Evolutionary conservation across 2,797 vertebrate species (phyloP).

Genomic region (Clamator glandarius): DNA sequence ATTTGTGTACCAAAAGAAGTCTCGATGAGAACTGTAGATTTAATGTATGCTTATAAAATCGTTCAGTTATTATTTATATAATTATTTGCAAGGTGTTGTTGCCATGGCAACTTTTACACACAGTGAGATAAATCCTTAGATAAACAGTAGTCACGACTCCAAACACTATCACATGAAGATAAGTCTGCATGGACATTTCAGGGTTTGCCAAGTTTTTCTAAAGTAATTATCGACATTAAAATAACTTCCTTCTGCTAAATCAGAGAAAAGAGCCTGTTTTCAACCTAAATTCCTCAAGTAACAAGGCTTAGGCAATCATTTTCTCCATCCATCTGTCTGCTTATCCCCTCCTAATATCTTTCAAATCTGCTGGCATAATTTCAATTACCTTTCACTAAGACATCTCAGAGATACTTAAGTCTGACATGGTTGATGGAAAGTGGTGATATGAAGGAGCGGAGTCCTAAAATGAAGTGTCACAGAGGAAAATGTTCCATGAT

Average conservation of each 20-base stretch:
- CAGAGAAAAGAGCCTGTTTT: background rate
- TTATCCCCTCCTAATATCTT: slow-evolving; percentile 5
- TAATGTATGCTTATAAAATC: background rate
- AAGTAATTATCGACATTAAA: slow-evolving; percentile 9
- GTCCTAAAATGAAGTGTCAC: background rate
- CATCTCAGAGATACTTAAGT: background rate
- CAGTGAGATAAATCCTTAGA: slow-evolving; percentile 14
- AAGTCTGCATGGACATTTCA: slow-evolving; percentile 26
- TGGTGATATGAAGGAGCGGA: background rate
- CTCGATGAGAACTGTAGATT: background rate
- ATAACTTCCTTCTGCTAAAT: slow-evolving; percentile 4
- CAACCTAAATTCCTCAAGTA: background rate
- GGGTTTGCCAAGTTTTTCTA: slow-evolving; percentile 17
- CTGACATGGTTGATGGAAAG: background rate
- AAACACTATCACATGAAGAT: slow-evolving; percentile 4
- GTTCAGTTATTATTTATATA: slow-evolving; percentile 63
- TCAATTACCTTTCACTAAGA: background rate
- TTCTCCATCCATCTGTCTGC: background rate
- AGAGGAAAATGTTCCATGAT: background rate
- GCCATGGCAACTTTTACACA: slow-evolving; percentile 34
- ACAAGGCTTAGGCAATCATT: background rate
- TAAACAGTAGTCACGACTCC: slow-evolving; percentile 20
- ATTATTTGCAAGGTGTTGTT: slow-evolving; percentile 53
- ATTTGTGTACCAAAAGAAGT: background rate
- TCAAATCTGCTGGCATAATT: background rate